Conservation (phyloP, 2,113 vertebrate species). For the Tragulus kanchil region DNA sequence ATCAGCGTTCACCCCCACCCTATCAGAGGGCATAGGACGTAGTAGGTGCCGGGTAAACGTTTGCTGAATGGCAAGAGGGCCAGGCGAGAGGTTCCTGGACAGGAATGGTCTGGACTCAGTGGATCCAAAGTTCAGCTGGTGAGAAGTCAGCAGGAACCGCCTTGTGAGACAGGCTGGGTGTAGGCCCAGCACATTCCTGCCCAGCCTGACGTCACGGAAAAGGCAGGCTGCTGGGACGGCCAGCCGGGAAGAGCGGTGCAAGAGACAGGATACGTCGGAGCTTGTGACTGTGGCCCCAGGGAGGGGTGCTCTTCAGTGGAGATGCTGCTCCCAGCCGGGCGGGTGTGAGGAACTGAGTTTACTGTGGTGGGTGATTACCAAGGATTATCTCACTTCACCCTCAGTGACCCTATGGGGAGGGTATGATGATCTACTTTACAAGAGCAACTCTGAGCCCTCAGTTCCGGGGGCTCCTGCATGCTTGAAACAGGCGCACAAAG, state of each 20-base stretch:
- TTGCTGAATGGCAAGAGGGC: background rate
- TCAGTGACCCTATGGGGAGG: background rate
- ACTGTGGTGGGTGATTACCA: background rate
- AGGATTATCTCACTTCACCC: background rate
- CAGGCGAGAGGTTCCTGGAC: background rate
- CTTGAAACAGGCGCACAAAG: background rate
- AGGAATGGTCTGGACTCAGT: background rate
- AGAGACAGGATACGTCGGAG: background rate
- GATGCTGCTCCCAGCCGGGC: background rate
- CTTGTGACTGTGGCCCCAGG: background rate
- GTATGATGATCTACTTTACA: background rate
- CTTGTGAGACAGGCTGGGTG: background rate
- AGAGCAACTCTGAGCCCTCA: background rate
- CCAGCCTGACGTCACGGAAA: background rate
- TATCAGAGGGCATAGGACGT: background rate
- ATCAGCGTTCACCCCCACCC: background rate
- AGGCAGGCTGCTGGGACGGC: background rate
- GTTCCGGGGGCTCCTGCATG: background rate
- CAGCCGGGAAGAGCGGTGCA: background rate
- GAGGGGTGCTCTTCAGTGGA: too few relatives aligned
- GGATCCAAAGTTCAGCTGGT: conserved; percentile 28
- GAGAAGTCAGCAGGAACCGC: background rate
- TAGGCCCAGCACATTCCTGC: background rate
- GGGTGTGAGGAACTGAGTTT: background rate
- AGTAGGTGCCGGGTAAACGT: background rate